These are phyloP conservation scores for Toxotes lorentzi DNA, from an alignment of 2,797 vertebrate species.

Conservation along the genomic window DNA sequence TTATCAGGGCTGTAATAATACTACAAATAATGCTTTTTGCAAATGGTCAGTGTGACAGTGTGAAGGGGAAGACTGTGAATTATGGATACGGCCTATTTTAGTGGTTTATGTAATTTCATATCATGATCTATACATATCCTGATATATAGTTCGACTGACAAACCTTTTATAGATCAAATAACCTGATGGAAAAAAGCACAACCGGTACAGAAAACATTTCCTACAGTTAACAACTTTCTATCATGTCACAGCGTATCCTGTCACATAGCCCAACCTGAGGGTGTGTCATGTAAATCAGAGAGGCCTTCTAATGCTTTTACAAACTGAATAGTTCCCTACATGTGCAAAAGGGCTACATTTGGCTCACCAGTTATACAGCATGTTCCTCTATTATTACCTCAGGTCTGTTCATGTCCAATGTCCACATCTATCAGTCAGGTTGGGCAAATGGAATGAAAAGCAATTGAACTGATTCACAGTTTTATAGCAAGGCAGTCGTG, in stretches of 20 bases:
- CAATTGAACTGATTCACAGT: constrained; percentile 14
- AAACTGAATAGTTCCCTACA: background rate
- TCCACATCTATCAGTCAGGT: constrained; percentile 12
- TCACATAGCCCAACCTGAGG: background rate
- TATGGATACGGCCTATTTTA: background rate
- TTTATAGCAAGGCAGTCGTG: constrained; percentile 1
- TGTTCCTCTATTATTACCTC: background rate
- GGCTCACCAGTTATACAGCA: background rate
- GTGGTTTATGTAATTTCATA: background rate
- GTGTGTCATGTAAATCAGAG: background rate
- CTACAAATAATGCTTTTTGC: background rate
- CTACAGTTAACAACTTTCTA: too few relatives aligned
- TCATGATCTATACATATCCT: background rate
- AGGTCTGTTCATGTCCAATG: constrained; percentile 7
- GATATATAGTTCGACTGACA: background rate
- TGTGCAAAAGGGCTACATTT: background rate
- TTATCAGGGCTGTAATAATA: background rate
- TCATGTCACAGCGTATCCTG: background rate
- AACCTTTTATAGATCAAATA: too few relatives aligned
- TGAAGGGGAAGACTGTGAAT: background rate
- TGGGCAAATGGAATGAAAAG: constrained; percentile 5
- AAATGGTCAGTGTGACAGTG: too few relatives aligned
- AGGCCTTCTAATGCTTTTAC: background rate
- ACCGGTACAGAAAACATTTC: too few relatives aligned
- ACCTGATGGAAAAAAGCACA: too few relatives aligned